Conservation (phyloP, 2,113 vertebrate genomes). For the Cercocebus atys region DNA sequence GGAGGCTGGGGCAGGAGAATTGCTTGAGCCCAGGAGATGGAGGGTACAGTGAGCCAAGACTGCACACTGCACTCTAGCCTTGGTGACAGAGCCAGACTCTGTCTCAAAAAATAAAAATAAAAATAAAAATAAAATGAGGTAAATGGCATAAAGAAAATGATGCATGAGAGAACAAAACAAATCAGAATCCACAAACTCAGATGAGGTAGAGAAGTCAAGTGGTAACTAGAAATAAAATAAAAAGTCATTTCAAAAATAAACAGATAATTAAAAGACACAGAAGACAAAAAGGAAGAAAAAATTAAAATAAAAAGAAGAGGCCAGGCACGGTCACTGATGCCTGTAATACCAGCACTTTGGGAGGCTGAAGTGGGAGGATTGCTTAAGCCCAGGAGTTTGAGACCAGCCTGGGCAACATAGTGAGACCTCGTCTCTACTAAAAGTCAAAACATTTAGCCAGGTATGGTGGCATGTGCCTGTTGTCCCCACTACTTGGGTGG, state of each 20-base stretch:
- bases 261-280: background rate
- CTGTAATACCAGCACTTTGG: background rate
- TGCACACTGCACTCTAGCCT: no score
- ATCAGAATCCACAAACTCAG: background rate
- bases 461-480: background rate
- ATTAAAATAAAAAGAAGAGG: background rate
- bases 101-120: background rate
- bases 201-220: background rate
- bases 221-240: background rate
- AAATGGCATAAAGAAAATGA: background rate
- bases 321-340: background rate
- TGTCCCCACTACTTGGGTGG: background rate
- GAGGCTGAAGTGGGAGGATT: background rate
- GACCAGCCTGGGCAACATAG: background rate
- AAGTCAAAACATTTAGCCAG: background rate
- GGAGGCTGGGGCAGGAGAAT: no score
- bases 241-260: background rate
- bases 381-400: background rate
- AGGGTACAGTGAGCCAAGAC: no score
- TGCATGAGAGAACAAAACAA: background rate
- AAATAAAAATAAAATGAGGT: background rate
- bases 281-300: background rate
- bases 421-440: background rate
- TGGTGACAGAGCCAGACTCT: no score
- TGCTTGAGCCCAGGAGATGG: no score